Evolutionary conservation across 2,113 vertebrate species (phyloP).

Genomic region (Hydropotes inermis): DNA sequence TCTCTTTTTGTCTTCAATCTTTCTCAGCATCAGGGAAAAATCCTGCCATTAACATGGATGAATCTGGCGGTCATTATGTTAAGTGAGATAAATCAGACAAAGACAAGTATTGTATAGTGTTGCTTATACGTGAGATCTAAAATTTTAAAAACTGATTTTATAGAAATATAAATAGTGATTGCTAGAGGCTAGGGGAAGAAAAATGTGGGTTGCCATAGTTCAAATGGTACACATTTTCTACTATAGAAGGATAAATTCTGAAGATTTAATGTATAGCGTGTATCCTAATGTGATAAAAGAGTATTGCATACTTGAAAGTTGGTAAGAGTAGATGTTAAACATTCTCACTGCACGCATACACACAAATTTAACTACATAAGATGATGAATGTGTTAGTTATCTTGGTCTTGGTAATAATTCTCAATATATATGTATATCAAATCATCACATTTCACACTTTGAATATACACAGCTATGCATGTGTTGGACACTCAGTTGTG

Average conservation of each 20-base stretch:
- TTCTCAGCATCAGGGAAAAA: neutral
- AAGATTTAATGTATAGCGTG: neutral
- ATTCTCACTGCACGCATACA: neutral
- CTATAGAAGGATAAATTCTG: neutral
- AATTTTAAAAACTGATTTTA: neutral
- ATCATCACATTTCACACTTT: neutral
- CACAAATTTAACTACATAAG: neutral
- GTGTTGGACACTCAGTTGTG: neutral
- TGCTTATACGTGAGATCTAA: neutral
- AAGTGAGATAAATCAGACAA: neutral
- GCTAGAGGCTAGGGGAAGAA: neutral
- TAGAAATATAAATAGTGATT: neutral
- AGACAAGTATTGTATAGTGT: neutral
- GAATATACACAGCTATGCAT: neutral
- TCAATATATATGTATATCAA: neutral
- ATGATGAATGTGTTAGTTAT: neutral
- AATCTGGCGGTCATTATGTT: neutral
- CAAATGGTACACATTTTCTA: neutral
- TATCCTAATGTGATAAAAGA: neutral
- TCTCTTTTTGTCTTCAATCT: neutral
- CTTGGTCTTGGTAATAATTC: neutral
- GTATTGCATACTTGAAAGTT: neutral
- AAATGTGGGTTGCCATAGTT: neutral
- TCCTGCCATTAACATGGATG: neutral
- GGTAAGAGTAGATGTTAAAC: neutral